A percentile compares a stretch with the other conserved stretches of the same genome.
Evolutionary conservation across 2,113 vertebrate species (phyloP).

Genomic region (Antigone vipio): DNA sequence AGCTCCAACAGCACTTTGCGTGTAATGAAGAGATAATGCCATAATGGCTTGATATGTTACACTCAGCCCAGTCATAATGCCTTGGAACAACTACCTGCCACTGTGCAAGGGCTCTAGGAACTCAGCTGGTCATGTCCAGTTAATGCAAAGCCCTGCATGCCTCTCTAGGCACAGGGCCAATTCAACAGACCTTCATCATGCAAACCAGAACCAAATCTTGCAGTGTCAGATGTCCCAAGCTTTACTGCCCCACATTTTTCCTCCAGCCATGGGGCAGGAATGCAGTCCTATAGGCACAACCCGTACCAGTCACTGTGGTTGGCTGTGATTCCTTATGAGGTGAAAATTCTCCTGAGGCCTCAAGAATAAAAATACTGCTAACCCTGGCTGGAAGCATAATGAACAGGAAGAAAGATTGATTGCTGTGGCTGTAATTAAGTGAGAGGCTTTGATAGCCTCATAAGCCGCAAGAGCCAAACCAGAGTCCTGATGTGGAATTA

Average conservation of each 20-base stretch:
- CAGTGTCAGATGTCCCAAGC: neutral
- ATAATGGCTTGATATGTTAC: neutral
- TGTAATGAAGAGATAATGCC: constrained; percentile 37
- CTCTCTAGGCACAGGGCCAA: neutral
- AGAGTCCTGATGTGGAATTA: neutral
- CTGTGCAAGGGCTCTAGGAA: neutral
- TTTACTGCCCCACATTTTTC: neutral
- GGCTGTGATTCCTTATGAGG: neutral
- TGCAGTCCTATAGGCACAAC: neutral
- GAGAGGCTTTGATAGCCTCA: constrained; percentile 18
- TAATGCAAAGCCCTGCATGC: neutral
- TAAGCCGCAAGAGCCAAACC: neutral
- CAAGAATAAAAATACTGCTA: constrained; percentile 23
- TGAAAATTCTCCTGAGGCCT: neutral
- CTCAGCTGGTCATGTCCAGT: neutral
- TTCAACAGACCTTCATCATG: neutral
- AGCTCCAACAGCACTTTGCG: neutral
- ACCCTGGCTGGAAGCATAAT: neutral
- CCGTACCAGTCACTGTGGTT: neutral
- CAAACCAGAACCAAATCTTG: neutral
- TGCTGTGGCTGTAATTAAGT: constrained; percentile 21
- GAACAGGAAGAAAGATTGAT: constrained; percentile 43
- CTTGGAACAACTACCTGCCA: neutral
- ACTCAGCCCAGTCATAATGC: neutral
- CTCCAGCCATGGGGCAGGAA: neutral